Base-by-base conservation (phyloP, 2,888 invertebrate genomes). In the Drosophila kuntzei region DNA sequence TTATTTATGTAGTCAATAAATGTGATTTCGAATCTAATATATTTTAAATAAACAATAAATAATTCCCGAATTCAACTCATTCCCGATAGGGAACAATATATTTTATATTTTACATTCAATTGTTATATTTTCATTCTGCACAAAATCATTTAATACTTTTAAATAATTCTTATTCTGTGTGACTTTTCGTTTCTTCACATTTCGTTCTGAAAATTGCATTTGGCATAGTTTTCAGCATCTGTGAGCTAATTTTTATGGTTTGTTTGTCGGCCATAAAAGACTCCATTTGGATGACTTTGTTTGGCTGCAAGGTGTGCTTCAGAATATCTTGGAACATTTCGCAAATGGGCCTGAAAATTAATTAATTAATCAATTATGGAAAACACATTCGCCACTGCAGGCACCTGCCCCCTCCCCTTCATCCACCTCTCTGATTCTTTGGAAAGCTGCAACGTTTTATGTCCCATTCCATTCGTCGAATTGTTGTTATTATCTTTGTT, bases 351-450 rank as follows among this genome's bases (percentile, higher is more conserved):
- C 60, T 61, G 55, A 61, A 73, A 76, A 71, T 71, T 65, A 85
- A 85, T 81, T 73, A 80, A 80, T 87, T 82, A 78, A 87, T 87
- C 75, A 85, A 84, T 78, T 87, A 84, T 87, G 81, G 79, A 79
- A 80, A 84, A 74, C 69, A 74, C 63, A 79, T 61, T 74, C 53
- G 18, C 54, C 25, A 14, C 51, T 41, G 37, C 37, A 29, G 29
- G 32, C 71, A 79, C 72, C 64, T 74, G 69, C 41, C 16, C 14
- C 20, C 37, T 4, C 16, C 34, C 46, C 7, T 41, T 12, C 20
- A 7, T 12, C 27, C n/a, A 37, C 34, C 50, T 12, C 39, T n/a
- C 39, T n/a, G 70, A 73, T 83, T 83, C 76, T 43, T 58, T 67
- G 71, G 50, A 80, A 86, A 70, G 58, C 59, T 67, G 59, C 68